Conservation (phyloP, 2,797 vertebrate genomes). For the Peromyscus attwateri region DNA sequence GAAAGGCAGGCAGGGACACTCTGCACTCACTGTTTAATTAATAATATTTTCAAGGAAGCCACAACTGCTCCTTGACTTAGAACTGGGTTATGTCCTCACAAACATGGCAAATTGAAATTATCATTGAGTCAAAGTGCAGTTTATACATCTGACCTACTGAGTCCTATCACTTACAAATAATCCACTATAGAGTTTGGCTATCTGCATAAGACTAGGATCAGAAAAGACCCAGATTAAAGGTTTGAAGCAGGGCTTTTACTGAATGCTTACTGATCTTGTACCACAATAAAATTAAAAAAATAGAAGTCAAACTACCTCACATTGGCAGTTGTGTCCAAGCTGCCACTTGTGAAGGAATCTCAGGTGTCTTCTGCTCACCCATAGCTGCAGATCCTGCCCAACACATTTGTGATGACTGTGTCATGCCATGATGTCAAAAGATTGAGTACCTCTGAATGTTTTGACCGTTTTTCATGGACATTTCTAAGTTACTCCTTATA, state of each 20-base stretch:
- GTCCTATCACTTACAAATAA: neutral
- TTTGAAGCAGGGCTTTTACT: neutral
- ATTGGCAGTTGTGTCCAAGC: neutral
- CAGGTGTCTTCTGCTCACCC: neutral
- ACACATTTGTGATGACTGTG: neutral
- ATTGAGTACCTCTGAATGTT: neutral
- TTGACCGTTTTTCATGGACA: neutral
- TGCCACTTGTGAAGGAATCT: too few species aligned
- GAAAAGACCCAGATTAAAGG: neutral
- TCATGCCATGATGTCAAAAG: neutral
- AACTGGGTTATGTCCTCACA: neutral
- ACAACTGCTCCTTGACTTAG: neutral
- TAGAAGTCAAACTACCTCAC: neutral
- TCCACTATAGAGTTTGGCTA: neutral
- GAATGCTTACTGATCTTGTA: neutral
- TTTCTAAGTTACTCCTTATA: slow-evolving; percentile 12
- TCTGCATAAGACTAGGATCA: neutral
- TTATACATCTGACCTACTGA: neutral
- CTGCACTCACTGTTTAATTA: neutral
- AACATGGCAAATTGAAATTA: neutral
- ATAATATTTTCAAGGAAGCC: neutral
- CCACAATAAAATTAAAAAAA: neutral
- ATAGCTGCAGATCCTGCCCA: neutral
- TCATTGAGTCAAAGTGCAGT: neutral
- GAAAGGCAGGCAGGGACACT: neutral